Evolutionary conservation across 2,888 invertebrate species (phyloP), one percentile per base, ranked within the genome.

Genomic region (Chouioia cunea): DNA sequence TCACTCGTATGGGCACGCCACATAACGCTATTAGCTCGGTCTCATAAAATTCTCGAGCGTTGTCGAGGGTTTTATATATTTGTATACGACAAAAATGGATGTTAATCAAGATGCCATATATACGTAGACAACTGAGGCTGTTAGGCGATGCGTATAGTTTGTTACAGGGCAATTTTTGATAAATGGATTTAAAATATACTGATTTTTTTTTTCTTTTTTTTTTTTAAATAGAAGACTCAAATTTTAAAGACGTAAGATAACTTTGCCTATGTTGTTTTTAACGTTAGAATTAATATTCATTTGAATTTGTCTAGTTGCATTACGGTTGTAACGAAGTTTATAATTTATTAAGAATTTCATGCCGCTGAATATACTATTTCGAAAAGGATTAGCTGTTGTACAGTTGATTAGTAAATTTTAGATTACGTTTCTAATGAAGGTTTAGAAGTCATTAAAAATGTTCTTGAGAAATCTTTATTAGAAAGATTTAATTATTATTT

Each of bases 1-100:
- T 99, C 73, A 97, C 96, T 15, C 97, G 98, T 86, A 99, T 99
- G 97, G 97, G 97, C 23, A 96, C 97, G 0, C 98, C 99, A 18
- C 96, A 96, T 84, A 97, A 97, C 86, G 97, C 97, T 73, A 97
- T 97, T 82, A 97, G 97, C 79, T 97, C 97, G 15, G 96, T 97
- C 70, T 97, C 97, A 80, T 97, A 91, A 23, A 59, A 23, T 48
- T 27, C 8, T 20, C 10, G 27, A 60, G 6, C 1, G 6, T 36
- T 36, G 10, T 12, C 36, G 36, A 36, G 36, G n/a, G n/a, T n/a
- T n/a, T n/a, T n/a, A 36, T 10, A 36, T 12, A 10, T 36, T 36
- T 36, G 36, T 36, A 36, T 36, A 36, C 36, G 36, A 36, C 12
- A 10, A 36, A 36, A 36, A 36, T 10, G 27, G 27, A 36, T 36